A percentile compares a stretch with the other conserved stretches of the same genome.
phyloP scores from a whole-genome alignment of 2,113 vertebrate species.

The Semnornis frantzii region DNA sequence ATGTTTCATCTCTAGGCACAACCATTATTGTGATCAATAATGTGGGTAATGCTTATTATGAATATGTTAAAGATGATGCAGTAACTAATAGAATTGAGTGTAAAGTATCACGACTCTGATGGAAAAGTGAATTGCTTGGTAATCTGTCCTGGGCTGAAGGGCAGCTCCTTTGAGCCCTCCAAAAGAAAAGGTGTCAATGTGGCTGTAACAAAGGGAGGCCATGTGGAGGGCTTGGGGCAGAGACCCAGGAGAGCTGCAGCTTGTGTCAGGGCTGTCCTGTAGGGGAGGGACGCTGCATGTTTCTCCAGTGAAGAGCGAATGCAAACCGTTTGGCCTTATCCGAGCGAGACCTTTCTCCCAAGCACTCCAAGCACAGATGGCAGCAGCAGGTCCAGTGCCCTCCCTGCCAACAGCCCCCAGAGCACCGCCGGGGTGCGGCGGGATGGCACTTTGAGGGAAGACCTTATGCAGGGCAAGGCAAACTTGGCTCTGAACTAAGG shows the following conservation, averaged over 20 bases:
- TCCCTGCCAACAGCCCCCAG: not conserved
- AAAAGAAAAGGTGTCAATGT: not conserved
- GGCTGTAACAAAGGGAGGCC: not conserved
- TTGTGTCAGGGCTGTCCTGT: not conserved
- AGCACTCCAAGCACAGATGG: not conserved
- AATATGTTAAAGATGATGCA: not conserved
- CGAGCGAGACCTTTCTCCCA: rapidly evolving
- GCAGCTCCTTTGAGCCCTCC: not conserved
- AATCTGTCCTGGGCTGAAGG: not conserved
- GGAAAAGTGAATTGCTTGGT: not conserved
- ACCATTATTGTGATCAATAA: not conserved
- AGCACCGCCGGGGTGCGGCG: rapidly evolving
- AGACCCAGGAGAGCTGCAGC: rapidly evolving
- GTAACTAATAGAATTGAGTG: not conserved
- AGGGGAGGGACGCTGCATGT: rapidly evolving
- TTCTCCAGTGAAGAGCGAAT: not conserved
- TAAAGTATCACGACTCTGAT: not conserved
- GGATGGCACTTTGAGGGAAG: not conserved
- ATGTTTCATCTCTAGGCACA: not conserved
- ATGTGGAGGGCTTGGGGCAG: rapidly evolving
- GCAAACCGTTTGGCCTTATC: not conserved
- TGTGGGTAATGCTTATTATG: not conserved
- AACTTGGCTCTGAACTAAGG: not conserved
- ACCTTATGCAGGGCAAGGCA: rapidly evolving
- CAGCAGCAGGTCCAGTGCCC: rapidly evolving